Base-by-base conservation (phyloP, 1,140 invertebrate genomes). In the Lepidostoma basale region DNA sequence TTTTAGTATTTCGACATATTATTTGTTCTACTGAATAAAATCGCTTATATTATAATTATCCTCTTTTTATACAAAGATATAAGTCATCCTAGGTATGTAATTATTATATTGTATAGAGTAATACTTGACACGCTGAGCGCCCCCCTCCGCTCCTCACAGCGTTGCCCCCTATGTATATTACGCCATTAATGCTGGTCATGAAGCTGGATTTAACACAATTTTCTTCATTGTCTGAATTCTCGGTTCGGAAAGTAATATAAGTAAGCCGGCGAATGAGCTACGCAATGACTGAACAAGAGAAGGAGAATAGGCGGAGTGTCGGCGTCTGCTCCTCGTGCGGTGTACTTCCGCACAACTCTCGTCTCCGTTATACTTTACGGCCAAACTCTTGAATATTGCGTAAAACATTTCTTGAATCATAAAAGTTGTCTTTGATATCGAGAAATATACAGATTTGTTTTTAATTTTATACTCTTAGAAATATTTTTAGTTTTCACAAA, bases 71-170 rank as follows among this genome's bases (percentile, higher is more conserved):
- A 59, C 56, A 59, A 40, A 59, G 30, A 59, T 33, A 36, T 58
- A 30, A 59, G 56, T 59, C 56, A 59, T 59, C 33, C n/a, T 59
- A 59, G 56, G 16, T 59, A 59, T 59, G 40, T 33, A 59, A 20
- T 59, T n/a, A 59, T 59, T n/a, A 59, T 59, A 59, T 23, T 59
- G 56, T 59, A 39, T 59, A 59, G 56, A 59, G 25, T 59, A 40
- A 59, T 59, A 28, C 26, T 54, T 54, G 20, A 47, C 20, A 22
- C 23, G 20, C 23, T 20, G 18, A 23, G 44, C 12, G 23, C 8
- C 44, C 20, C n/a, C n/a, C 28, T 45, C 45, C 22, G 60, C 42
- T 63, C 42, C 60, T 63, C 44, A 10, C 30, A 45, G 25, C 18
- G 18, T 26, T 62, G 54, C 39, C 39, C 3, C 28, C 10, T 5